These are phyloP conservation scores for Odontocolon sp. DNA, from an alignment of 2,888 invertebrate genomes.

Conservation along the genomic window DNA sequence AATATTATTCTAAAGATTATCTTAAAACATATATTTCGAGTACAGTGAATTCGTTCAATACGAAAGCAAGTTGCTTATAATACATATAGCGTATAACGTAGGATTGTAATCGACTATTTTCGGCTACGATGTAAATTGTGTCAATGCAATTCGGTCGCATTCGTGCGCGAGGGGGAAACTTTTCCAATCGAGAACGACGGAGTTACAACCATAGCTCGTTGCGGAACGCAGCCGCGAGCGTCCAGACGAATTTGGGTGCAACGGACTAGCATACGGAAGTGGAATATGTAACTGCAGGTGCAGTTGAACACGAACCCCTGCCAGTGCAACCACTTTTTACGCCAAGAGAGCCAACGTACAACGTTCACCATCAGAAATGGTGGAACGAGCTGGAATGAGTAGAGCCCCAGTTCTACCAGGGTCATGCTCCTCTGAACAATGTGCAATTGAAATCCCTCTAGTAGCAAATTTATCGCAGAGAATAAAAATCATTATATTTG, in stretches of 20 bases:
- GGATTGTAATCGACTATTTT: conserved; percentile 17
- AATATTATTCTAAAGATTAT: too few relatives aligned
- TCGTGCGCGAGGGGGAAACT: conserved; percentile 27
- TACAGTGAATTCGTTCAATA: not conserved
- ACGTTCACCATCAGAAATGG: conserved; percentile 10
- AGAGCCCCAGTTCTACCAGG: not conserved
- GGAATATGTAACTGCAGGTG: conserved; percentile 1
- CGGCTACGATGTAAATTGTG: conserved; percentile 25
- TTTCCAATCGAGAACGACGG: conserved; percentile 28
- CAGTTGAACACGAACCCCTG: too few relatives aligned
- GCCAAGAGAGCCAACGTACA: not conserved
- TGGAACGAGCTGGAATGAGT: not conserved
- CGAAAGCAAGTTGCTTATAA: not conserved
- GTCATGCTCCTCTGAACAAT: not conserved
- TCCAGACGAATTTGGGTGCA: conserved; percentile 14
- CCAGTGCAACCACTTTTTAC: not conserved
- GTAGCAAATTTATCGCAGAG: not conserved
- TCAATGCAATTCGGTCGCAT: conserved; percentile 28
- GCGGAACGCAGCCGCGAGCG: not conserved
- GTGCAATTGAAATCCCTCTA: not conserved
- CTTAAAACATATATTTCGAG: too few relatives aligned
- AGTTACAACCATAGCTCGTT: not conserved
- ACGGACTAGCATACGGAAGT: not conserved
- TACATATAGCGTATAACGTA: conserved; percentile 3
- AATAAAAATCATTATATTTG: too few relatives aligned